Conservation (phyloP, 1,140 invertebrate genomes). For the Temnothorax nylanderi region DNA sequence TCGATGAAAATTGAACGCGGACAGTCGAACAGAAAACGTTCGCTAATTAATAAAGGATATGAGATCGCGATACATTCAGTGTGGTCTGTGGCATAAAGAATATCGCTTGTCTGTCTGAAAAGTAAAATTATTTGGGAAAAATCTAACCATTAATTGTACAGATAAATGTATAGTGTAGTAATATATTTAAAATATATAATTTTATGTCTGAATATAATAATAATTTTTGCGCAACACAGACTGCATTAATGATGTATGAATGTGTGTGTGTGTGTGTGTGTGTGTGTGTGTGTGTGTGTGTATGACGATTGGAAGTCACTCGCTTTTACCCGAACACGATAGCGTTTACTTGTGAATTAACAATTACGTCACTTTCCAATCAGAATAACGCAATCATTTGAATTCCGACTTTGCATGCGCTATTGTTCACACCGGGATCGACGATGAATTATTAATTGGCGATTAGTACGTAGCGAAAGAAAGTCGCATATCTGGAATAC, state of each 20-base stretch:
- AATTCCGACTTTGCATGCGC: slow-evolving; percentile 55
- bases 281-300: background rate
- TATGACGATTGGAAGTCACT: background rate
- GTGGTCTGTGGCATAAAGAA: background rate
- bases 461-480: slow-evolving; percentile 29
- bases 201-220: background rate
- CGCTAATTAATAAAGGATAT: slow-evolving; percentile 43
- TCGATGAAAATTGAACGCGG: background rate
- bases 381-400: slow-evolving; percentile 37
- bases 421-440: slow-evolving; percentile 55
- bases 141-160: background rate
- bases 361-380: slow-evolving; percentile 23
- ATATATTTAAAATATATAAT: background rate
- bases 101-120: background rate
- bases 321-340: slow-evolving; percentile 3
- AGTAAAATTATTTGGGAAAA: background rate
- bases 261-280: background rate
- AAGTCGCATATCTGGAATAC: background rate
- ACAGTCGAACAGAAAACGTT: background rate
- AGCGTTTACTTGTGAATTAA: slow-evolving; percentile 37
- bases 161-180: background rate
- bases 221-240: background rate
- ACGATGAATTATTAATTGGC: slow-evolving; percentile 47
- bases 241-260: background rate
- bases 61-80: background rate